phyloP scores from a whole-genome alignment of 2,797 vertebrate genomes.

The Allobates femoralis region DNA sequence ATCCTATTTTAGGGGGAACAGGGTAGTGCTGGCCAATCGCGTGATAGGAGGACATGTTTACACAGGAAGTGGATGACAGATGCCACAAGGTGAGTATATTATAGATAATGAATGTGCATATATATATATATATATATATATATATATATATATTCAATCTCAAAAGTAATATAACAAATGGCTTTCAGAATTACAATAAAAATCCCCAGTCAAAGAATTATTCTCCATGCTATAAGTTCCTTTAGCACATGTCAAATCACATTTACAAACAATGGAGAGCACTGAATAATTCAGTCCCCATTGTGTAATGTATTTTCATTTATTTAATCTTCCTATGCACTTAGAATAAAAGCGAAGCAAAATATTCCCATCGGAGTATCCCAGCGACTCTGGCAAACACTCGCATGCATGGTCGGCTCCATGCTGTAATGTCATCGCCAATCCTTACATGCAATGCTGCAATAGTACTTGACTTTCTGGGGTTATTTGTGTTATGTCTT shows the following conservation, averaged over 20 bases:
- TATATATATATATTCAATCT: too few relatives aligned
- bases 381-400: background rate
- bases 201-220: background rate
- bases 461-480: background rate
- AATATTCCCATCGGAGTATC: slow-evolving; percentile 7
- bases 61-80: too few relatives aligned
- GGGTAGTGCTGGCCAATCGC: too few relatives aligned
- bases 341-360: slow-evolving; percentile 8
- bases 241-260: slow-evolving; percentile 16
- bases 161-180: too few relatives aligned
- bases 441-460: background rate
- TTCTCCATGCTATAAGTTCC: background rate
- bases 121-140: too few relatives aligned
- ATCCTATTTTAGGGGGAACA: too few relatives aligned
- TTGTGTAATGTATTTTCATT: slow-evolving; percentile 30
- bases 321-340: slow-evolving; percentile 29
- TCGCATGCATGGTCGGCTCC: background rate
- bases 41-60: too few relatives aligned
- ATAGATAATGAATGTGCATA: too few relatives aligned
- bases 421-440: background rate
- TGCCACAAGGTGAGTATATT: too few relatives aligned
- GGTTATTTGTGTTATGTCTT: too few relatives aligned
- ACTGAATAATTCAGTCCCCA: slow-evolving; percentile 36
- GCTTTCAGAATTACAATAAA: too few relatives aligned
- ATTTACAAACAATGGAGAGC: slow-evolving; percentile 22